Evolutionary conservation across 2,113 vertebrate species (phyloP).

Genomic region (Poeciliopsis prolifica): DNA sequence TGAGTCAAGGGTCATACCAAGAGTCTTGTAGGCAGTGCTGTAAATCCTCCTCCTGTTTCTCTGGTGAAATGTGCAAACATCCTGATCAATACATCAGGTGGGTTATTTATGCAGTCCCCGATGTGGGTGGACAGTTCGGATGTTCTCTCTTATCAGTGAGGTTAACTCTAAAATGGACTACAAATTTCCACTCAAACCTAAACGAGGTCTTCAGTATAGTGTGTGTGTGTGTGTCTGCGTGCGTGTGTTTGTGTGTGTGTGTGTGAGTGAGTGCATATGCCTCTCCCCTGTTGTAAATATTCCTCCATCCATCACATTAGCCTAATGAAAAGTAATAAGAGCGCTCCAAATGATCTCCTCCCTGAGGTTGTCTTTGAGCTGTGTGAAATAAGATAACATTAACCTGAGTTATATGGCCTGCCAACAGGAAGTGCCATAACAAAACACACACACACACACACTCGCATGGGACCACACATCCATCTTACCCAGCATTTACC

Average conservation of each 20-base stretch:
- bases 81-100: constrained; percentile 8
- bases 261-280: constrained; percentile 10
- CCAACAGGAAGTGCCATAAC: constrained; percentile 61
- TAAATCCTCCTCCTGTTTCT: too few species aligned
- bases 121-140: constrained; percentile 11
- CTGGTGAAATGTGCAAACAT: constrained; percentile 3
- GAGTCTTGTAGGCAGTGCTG: constrained; percentile 6
- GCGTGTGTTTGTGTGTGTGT: neutral
- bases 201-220: constrained; percentile 13
- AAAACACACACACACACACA: constrained; percentile 34
- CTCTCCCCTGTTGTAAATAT: constrained; percentile 49
- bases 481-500: constrained; percentile 52
- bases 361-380: constrained; percentile 57
- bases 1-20: constrained; percentile 36
- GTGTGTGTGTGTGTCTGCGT: constrained; percentile 1
- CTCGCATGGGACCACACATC: constrained; percentile 28
- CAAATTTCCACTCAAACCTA: neutral
- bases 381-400: constrained; percentile 76
- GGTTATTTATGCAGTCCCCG: constrained; percentile 29
- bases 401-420: constrained; percentile 75
- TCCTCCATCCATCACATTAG: constrained; percentile 68
- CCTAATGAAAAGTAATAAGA: constrained; percentile 79
- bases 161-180: constrained; percentile 16
- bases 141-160: constrained; percentile 14
- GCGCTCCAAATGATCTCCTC: constrained; percentile 68